Evolutionary conservation across 2,113 vertebrate genomes (phyloP).

Genomic region (Mesoclemmys tuberculata): DNA sequence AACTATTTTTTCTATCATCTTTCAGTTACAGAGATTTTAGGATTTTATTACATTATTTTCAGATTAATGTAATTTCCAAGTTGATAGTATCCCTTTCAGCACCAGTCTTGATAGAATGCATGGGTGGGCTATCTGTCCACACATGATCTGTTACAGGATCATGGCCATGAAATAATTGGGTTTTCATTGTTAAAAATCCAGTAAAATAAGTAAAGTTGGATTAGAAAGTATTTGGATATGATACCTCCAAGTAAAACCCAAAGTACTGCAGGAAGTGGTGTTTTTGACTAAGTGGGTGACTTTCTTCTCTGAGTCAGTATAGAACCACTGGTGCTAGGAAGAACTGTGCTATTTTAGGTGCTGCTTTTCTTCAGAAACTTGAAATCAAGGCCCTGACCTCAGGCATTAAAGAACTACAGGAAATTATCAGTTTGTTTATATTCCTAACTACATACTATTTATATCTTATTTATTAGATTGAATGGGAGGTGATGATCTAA

Average conservation of each 20-base stretch:
- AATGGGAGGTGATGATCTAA: background rate
- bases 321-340: background rate
- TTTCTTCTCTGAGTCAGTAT: background rate
- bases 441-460: background rate
- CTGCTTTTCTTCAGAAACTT: background rate
- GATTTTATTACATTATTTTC: background rate
- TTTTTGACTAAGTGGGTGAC: background rate
- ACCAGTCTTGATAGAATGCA: background rate
- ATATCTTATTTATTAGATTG: background rate
- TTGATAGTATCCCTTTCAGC: background rate
- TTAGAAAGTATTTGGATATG: background rate
- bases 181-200: background rate
- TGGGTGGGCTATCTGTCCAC: background rate
- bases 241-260: background rate
- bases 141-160: background rate
- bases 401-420: background rate
- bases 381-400: background rate
- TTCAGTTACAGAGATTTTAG: background rate
- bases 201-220: background rate
- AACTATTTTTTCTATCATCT: background rate
- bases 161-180: background rate
- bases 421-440: background rate
- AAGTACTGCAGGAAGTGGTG: background rate
- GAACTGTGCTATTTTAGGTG: too few relatives aligned
- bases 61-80: background rate